Conservation (phyloP, 2,888 invertebrate species). For the Volucella zonaria region DNA sequence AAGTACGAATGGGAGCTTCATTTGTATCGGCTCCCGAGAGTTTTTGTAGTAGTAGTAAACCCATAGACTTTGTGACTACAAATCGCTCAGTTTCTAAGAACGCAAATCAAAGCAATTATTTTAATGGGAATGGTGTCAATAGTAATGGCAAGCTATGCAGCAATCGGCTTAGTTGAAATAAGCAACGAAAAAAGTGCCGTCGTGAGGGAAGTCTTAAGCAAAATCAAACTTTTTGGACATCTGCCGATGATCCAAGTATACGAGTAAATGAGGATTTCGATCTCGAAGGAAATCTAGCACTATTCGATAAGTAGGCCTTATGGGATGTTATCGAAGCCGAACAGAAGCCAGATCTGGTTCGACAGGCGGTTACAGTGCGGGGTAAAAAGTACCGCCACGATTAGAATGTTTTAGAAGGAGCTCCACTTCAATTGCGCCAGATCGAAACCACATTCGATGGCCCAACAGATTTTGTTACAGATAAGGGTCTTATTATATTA, state of each 20-base stretch:
- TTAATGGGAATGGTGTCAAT: slow-evolving; percentile 71
- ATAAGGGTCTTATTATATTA: slow-evolving; percentile 91
- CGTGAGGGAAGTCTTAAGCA: slow-evolving; percentile 79
- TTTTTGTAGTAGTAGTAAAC: slow-evolving; percentile 78
- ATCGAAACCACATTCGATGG: slow-evolving; percentile 84
- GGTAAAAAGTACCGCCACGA: too few relatives aligned
- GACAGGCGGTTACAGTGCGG: too few relatives aligned
- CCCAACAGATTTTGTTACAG: slow-evolving; percentile 83
- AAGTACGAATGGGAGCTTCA: slow-evolving; percentile 78
- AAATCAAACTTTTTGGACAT: slow-evolving; percentile 80
- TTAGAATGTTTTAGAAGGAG: too few relatives aligned
- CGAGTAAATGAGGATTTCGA: slow-evolving; percentile 91
- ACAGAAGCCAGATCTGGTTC: too few relatives aligned
- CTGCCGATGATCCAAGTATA: slow-evolving; percentile 81
- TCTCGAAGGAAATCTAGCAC: slow-evolving; percentile 97
- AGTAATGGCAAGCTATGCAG: slow-evolving; percentile 57
- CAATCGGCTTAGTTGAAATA: slow-evolving; percentile 74
- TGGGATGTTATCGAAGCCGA: too few relatives aligned
- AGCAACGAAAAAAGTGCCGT: too few relatives aligned
- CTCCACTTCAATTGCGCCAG: too few relatives aligned
- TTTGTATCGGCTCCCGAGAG: slow-evolving; percentile 74
- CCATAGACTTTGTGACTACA: slow-evolving; percentile 79
- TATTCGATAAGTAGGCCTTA: too few relatives aligned
- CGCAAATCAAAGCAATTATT: slow-evolving; percentile 69
- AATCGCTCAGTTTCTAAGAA: slow-evolving; percentile 72